Conservation (phyloP, 2,888 invertebrate genomes). For the Orthosia cruda region DNA sequence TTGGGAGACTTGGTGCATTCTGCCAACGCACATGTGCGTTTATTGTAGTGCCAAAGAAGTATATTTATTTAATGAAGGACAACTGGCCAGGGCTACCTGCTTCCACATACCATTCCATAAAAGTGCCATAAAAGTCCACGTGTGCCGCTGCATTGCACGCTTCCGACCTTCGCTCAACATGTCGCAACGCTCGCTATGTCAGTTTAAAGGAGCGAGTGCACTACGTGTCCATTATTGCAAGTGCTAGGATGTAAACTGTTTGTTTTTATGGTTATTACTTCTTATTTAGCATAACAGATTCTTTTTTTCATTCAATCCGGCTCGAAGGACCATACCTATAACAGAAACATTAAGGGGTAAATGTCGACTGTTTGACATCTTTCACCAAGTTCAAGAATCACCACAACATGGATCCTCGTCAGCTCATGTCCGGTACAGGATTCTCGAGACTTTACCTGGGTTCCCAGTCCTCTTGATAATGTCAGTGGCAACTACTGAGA, state of each 20-base stretch:
- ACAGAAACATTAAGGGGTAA: too few relatives aligned
- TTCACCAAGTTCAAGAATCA: too few relatives aligned
- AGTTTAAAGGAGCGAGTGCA: constrained; percentile 36
- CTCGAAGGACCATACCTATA: too few relatives aligned
- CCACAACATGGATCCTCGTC: too few relatives aligned
- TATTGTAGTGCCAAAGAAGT: not conserved
- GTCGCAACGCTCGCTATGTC: constrained; percentile 37
- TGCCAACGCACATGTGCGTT: too few relatives aligned
- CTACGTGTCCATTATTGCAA: constrained; percentile 21
- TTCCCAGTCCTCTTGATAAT: not conserved
- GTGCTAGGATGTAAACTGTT: not conserved
- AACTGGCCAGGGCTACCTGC: not conserved
- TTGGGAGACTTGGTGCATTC: not conserved
- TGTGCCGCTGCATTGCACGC: constrained; percentile 43
- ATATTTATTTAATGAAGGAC: not conserved
- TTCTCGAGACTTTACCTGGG: not conserved
- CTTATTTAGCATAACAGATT: not conserved
- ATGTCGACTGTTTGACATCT: not conserved
- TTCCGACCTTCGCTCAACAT: constrained; percentile 53
- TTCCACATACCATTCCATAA: not conserved
- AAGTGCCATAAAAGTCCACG: constrained; percentile 6
- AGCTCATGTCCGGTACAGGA: too few relatives aligned
- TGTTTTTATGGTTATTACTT: not conserved
- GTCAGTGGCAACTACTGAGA: not conserved
- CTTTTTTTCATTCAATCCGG: too few relatives aligned